Conservation (phyloP, 2,113 vertebrate species). For the Sinocyclocheilus grahami region DNA sequence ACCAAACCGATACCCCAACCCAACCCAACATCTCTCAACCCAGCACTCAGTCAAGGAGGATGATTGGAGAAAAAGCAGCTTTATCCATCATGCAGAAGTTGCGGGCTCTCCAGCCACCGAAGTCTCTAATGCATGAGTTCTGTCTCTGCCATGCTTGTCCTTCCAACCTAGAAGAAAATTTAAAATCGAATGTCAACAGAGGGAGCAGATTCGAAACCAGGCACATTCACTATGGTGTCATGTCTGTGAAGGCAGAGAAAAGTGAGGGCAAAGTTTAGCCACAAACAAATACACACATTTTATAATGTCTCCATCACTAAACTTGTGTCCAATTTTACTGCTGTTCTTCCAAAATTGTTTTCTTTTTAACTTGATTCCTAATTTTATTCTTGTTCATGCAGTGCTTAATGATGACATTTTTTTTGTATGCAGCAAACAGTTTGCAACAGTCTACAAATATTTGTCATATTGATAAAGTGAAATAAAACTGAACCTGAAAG, state of each 20-base stretch:
- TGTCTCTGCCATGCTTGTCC: conserved; percentile 3
- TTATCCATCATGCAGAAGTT: conserved; percentile 42
- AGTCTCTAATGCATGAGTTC: conserved; percentile 40
- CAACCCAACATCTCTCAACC: conserved; percentile 6
- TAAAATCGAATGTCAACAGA: conserved; percentile 45
- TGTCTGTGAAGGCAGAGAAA: not conserved
- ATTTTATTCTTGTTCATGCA: no score
- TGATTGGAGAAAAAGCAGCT: conserved; percentile 11
- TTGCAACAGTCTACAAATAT: no score
- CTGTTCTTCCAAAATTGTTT: no score
- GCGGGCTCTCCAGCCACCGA: not conserved
- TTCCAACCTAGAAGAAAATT: conserved; percentile 27
- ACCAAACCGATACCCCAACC: not conserved
- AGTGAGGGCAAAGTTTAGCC: not conserved
- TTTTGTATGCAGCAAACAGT: no score
- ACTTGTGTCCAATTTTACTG: not conserved
- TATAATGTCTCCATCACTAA: not conserved
- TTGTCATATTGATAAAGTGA: no score
- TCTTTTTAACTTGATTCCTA: not conserved
- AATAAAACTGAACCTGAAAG: no score
- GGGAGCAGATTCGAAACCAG: not conserved
- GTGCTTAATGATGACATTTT: no score
- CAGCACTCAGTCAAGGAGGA: not conserved
- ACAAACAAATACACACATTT: not conserved
- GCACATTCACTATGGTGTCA: not conserved